Evolutionary conservation across 2,797 vertebrate genomes (phyloP).

Genomic region (Argya squamiceps): DNA sequence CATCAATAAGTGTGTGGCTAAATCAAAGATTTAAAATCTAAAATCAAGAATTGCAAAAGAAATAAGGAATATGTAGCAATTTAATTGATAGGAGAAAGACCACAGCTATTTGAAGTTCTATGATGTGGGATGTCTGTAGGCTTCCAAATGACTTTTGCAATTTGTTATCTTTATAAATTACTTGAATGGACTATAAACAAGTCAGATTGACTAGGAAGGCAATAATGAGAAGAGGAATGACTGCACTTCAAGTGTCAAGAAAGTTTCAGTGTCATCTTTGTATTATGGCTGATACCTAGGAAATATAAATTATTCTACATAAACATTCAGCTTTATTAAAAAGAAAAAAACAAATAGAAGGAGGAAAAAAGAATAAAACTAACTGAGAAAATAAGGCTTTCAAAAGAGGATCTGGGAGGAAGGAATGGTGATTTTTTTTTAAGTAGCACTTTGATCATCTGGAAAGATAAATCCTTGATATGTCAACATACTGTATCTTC

Average conservation of each 20-base stretch:
- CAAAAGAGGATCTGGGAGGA: background rate
- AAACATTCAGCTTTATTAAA: constrained; percentile 50
- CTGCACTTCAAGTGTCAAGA: background rate
- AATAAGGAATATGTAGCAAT: background rate
- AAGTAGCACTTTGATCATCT: background rate
- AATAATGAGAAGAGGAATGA: constrained; percentile 61
- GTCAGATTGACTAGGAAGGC: constrained; percentile 39
- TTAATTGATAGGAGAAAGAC: constrained; percentile 26
- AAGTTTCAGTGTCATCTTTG: constrained; percentile 63
- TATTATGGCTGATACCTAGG: constrained; percentile 30
- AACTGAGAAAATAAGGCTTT: constrained; percentile 41
- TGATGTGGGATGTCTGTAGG: background rate
- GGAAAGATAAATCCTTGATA: background rate
- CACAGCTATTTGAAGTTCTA: background rate
- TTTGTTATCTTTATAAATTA: constrained; percentile 65
- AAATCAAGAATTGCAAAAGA: background rate
- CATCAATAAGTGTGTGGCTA: background rate
- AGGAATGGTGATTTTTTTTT: constrained; percentile 3
- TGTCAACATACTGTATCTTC: background rate
- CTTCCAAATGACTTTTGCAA: constrained; percentile 11
- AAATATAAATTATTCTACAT: constrained; percentile 70
- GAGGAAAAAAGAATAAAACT: constrained; percentile 51
- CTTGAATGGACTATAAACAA: constrained; percentile 53
- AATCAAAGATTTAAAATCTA: too few species aligned
- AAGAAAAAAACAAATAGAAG: constrained; percentile 31